phyloP scores from a whole-genome alignment of 1,140 invertebrate genomes.

The Megalopta genalis region DNA sequence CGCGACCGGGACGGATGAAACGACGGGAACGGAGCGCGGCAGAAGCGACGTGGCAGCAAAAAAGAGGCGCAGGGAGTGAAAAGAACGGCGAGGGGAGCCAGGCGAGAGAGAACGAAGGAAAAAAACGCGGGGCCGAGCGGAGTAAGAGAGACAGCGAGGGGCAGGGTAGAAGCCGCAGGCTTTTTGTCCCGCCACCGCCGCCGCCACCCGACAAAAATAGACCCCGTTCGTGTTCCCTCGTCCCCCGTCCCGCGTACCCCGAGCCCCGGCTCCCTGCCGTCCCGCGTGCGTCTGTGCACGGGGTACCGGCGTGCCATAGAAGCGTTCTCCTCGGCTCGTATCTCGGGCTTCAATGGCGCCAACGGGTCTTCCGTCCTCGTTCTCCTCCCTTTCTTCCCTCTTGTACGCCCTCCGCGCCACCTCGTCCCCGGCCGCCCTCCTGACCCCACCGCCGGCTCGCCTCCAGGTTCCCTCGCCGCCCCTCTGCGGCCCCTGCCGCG shows the following conservation, averaged over 20 bases:
- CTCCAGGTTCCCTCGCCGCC: background rate
- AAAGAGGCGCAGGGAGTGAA: conserved; percentile 68
- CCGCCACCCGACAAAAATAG: conserved; percentile 74
- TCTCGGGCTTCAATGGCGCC: conserved; percentile 50
- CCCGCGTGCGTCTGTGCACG: conserved; percentile 25
- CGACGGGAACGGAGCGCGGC: conserved; percentile 45
- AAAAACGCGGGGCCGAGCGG: conserved; percentile 35
- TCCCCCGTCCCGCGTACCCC: conserved; percentile 35
- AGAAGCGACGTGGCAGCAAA: conserved; percentile 58
- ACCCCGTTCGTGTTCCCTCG: conserved; percentile 59
- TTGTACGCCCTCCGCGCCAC: conserved; percentile 24
- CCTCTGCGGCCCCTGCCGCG: background rate
- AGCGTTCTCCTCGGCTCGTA: conserved; percentile 48
- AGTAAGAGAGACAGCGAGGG: conserved; percentile 45
- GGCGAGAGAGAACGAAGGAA: conserved; percentile 40
- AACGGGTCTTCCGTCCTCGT: conserved; percentile 60
- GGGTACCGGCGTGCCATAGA: conserved; percentile 45
- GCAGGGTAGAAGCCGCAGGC: conserved; percentile 74
- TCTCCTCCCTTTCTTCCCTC: conserved; percentile 53
- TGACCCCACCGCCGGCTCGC: background rate
- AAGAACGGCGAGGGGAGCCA: conserved; percentile 47
- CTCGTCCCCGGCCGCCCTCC: conserved; percentile 23
- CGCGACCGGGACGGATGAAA: conserved; percentile 39
- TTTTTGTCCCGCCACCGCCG: conserved; percentile 75
- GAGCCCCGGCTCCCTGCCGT: conserved; percentile 54